Evolutionary conservation across 2,797 vertebrate genomes (phyloP).

Genomic region (Pitangus sulphuratus): DNA sequence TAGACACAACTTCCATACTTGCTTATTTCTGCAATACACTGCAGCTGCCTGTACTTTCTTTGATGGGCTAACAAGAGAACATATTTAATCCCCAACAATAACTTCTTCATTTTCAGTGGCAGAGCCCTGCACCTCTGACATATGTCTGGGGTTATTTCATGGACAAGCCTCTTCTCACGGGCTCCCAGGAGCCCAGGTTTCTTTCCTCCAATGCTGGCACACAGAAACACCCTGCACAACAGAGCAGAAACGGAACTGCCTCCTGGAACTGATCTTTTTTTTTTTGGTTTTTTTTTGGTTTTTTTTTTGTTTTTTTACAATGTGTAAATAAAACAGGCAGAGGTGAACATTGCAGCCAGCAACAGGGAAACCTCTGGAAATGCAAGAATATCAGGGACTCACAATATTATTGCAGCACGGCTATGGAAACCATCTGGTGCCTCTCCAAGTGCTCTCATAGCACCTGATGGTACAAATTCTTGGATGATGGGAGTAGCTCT

Average conservation of each 20-base stretch:
- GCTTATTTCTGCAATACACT: neutral
- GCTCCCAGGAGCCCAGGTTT: neutral
- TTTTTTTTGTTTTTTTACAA: neutral
- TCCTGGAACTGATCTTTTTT: neutral
- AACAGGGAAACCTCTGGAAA: neutral
- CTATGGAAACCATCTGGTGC: neutral
- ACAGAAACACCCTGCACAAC: neutral
- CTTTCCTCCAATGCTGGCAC: neutral
- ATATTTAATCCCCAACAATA: neutral
- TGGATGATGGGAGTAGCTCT: neutral
- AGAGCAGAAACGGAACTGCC: neutral
- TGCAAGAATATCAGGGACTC: neutral
- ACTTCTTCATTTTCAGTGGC: neutral
- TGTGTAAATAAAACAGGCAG: neutral
- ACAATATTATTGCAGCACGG: neutral
- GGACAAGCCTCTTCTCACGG: neutral
- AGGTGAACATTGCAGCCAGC: neutral
- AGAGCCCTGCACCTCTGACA: fast-evolving
- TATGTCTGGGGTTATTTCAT: neutral
- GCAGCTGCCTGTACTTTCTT: neutral
- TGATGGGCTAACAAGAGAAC: neutral
- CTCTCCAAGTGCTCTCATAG: neutral
- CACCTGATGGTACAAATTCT: neutral
- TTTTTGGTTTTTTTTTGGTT: neutral
- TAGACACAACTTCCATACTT: neutral